phyloP scores from a whole-genome alignment of 2,888 invertebrate species.

The Carcina quercana region DNA sequence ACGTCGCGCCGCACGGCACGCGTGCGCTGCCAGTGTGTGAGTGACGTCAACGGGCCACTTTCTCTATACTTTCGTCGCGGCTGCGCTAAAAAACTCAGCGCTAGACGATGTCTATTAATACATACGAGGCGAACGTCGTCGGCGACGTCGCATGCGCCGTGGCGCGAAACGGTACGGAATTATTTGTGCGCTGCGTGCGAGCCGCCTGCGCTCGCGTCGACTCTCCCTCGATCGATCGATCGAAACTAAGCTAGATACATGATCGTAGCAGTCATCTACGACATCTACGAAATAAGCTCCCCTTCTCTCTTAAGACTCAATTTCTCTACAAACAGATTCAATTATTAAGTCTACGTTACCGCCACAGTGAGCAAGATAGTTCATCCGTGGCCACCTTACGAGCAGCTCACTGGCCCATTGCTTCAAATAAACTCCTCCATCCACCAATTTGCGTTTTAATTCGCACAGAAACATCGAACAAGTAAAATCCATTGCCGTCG shows the following conservation, averaged over 20 bases:
- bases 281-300: too few relatives aligned
- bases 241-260: too few relatives aligned
- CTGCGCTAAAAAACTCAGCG: slow-evolving; percentile 66
- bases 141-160: slow-evolving; percentile 53
- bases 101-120: slow-evolving; percentile 60
- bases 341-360: too few relatives aligned
- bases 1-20: slow-evolving; percentile 32
- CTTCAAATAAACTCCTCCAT: slow-evolving; percentile 35
- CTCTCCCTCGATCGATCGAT: slow-evolving; percentile 36
- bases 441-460: slow-evolving; percentile 43
- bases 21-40: slow-evolving; percentile 60
- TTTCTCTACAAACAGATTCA: too few relatives aligned
- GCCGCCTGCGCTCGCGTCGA: slow-evolving; percentile 30
- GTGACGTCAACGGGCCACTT: slow-evolving; percentile 72
- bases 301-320: too few relatives aligned
- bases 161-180: slow-evolving; percentile 60
- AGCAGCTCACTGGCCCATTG: slow-evolving; percentile 23
- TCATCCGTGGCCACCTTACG: too few relatives aligned
- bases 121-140: slow-evolving; percentile 56
- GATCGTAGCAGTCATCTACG: slow-evolving; percentile 9
- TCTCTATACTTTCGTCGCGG: slow-evolving; percentile 73
- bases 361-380: too few relatives aligned
- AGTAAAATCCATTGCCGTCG: slow-evolving; percentile 70
- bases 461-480: slow-evolving; percentile 54
- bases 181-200: slow-evolving; percentile 45